A percentile compares a stretch with the other conserved stretches of the same genome.
Evolutionary conservation across 2,113 vertebrate genomes (phyloP).

Genomic region (Furnarius figulus): DNA sequence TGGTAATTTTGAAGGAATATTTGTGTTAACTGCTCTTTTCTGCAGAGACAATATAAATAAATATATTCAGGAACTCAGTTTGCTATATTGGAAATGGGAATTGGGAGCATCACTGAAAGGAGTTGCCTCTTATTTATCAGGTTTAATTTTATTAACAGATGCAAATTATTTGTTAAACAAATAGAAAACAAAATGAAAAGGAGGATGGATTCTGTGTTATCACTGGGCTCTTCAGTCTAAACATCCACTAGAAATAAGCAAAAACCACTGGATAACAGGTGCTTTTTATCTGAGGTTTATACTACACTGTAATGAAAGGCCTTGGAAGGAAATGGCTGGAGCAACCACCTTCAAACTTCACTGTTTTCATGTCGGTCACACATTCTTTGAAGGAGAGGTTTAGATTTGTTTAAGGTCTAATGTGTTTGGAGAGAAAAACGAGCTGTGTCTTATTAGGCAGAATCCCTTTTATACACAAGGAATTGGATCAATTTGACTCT

Average conservation of each 20-base stretch:
- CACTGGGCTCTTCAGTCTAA: background rate
- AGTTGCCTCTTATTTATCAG: conserved; percentile 26
- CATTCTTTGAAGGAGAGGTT: conserved; percentile 59
- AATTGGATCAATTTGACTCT: conserved; percentile 72
- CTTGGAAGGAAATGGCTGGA: conserved; percentile 56
- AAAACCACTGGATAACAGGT: background rate
- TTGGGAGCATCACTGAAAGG: background rate
- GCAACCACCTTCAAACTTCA: conserved; percentile 47
- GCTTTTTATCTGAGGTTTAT: conserved; percentile 49
- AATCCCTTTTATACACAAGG: conserved; percentile 67
- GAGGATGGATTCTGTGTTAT: conserved; percentile 34
- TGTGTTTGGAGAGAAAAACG: conserved; percentile 63
- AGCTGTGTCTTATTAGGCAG: conserved; percentile 60
- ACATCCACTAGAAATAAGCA: conserved; percentile 18
- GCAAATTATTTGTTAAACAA: conserved; percentile 63
- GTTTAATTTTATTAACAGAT: conserved; percentile 69
- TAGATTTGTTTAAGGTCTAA: conserved; percentile 65
- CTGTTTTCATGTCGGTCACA: conserved; percentile 62
- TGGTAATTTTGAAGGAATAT: conserved; percentile 29
- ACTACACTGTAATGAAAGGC: background rate
- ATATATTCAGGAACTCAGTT: conserved; percentile 11
- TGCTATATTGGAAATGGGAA: background rate
- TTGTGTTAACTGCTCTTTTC: conserved; percentile 15
- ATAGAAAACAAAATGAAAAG: conserved; percentile 60
- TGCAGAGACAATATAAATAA: conserved; percentile 40